Evolutionary conservation across 2,797 vertebrate genomes (phyloP), one percentile per base, ranked within the genome.

Genomic region (Pogoniulus pusillus): DNA sequence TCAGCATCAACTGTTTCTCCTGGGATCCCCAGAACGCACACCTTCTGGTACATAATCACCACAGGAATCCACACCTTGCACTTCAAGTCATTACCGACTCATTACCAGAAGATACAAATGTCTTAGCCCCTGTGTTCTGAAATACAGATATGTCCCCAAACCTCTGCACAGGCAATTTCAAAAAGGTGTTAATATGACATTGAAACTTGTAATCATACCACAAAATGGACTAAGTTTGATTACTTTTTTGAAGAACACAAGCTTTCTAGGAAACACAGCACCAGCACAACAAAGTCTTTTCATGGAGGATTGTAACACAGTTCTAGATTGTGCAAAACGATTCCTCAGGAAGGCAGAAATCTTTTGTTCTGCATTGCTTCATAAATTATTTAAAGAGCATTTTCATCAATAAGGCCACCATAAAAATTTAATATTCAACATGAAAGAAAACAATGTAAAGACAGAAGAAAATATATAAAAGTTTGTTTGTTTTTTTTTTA

Each of bases 381-480:
- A 82, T 91, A 68, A 82, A 91, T 95, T 77, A 89, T 89, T 95
- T 93, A 88, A 74, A 91, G 37, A 3, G 3, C 34, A 32, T 71
- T 93, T 75, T n/a, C 60, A 54, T 17, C 34, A 80, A 65, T 43
- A 91, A 74, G 58, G 87, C 30, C 71, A 86, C 60, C 18, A 47
- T 70, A 63, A 47, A 49, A 24, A 47, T 23, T 47, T 47, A 47
- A n/a, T 12, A n/a, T 8, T 54, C 20, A 79, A 34, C 26, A 65
- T 69, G 32, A 84, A 92, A 90, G 47, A 72, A 88, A 32, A 83
- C 37, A 79, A 63, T 1, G 11, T 58, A 68, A 90, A 80, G 11
- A 30, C 18, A 8, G 45, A 65, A 45, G 37, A 49, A 30, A 63
- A 72, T 35, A n/a, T n/a, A n/a, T 9, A 18, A 20, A 30, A 51